Evolutionary conservation across 2,113 vertebrate species (phyloP).

Genomic region (Peromyscus californicus): DNA sequence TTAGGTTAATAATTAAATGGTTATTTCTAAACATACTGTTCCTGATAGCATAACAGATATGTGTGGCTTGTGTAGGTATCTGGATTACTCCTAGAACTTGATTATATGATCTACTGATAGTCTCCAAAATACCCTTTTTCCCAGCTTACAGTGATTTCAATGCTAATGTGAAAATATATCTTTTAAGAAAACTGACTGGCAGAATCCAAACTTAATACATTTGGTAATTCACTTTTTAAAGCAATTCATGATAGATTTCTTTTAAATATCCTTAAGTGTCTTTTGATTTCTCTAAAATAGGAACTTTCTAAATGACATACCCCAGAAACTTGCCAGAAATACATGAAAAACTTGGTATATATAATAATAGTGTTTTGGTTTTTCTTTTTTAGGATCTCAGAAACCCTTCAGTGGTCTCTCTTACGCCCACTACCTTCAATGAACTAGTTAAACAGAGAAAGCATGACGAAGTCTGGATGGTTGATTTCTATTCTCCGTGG

Average conservation of each 20-base stretch:
- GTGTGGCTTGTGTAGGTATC: not conserved
- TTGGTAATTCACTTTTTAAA: not conserved
- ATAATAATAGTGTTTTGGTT: not conserved
- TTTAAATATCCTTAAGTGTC: conserved; percentile 19
- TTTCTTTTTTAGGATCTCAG: conserved; percentile 92
- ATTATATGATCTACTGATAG: not conserved
- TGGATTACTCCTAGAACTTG: not conserved
- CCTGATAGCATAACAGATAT: not conserved
- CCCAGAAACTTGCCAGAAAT: conserved; percentile 27
- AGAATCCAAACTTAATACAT: conserved; percentile 53
- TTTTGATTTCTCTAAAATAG: conserved; percentile 56
- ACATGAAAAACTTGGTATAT: not conserved
- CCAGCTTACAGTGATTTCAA: not conserved
- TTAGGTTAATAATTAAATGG: conserved; percentile 2
- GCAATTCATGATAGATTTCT: conserved; percentile 1
- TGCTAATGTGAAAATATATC: not conserved
- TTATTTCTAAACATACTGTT: not conserved
- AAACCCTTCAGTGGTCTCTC: conserved; percentile 92
- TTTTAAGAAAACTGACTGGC: conserved; percentile 42
- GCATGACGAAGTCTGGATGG: conserved; percentile 92
- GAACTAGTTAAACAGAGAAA: conserved; percentile 91
- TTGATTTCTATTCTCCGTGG: conserved; percentile 99
- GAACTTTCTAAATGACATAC: conserved; percentile 44
- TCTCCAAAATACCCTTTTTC: not conserved
- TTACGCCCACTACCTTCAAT: conserved; percentile 93